Evolutionary conservation across 2,113 vertebrate species (phyloP).

Genomic region (Scomber scombrus): DNA sequence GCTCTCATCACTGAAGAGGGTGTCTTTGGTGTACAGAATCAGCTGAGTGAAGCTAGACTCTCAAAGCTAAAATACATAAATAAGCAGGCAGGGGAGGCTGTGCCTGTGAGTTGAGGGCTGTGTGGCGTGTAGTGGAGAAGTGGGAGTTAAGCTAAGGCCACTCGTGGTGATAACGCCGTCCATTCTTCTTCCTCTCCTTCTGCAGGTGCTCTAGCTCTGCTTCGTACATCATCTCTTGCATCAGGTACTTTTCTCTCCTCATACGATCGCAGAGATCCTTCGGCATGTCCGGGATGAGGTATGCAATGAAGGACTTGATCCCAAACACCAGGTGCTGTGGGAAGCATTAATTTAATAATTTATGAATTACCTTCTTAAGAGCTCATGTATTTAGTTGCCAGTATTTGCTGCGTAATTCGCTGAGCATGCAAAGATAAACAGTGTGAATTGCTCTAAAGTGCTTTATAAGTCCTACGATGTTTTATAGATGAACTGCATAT

Average conservation of each 20-base stretch:
- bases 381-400: background rate
- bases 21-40: slow-evolving; percentile 83
- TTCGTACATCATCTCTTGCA: slow-evolving; percentile 99
- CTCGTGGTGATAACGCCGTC: slow-evolving; percentile 96
- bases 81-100: slow-evolving; percentile 52
- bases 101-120: slow-evolving; percentile 55
- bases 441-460: background rate
- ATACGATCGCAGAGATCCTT: slow-evolving; percentile 97
- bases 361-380: slow-evolving; percentile 28
- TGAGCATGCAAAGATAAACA: slow-evolving; percentile 15
- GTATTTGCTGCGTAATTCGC: slow-evolving; percentile 16
- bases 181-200: slow-evolving; percentile 94
- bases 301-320: slow-evolving; percentile 98
- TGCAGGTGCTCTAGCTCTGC: slow-evolving; percentile 97
- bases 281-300: slow-evolving; percentile 98
- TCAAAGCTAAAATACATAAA: slow-evolving; percentile 63
- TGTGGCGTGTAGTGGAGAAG: slow-evolving; percentile 25
- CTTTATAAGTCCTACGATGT: background rate
- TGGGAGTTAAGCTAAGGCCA: slow-evolving; percentile 91
- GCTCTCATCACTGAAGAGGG: slow-evolving; percentile 34
- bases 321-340: slow-evolving; percentile 96
- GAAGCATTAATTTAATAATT: slow-evolving; percentile 56
- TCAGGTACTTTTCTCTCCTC: slow-evolving; percentile 98
- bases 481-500: background rate
- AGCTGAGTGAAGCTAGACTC: slow-evolving; percentile 70